phyloP scores from a whole-genome alignment of 2,888 invertebrate genomes.

The Diaphora mendica region DNA sequence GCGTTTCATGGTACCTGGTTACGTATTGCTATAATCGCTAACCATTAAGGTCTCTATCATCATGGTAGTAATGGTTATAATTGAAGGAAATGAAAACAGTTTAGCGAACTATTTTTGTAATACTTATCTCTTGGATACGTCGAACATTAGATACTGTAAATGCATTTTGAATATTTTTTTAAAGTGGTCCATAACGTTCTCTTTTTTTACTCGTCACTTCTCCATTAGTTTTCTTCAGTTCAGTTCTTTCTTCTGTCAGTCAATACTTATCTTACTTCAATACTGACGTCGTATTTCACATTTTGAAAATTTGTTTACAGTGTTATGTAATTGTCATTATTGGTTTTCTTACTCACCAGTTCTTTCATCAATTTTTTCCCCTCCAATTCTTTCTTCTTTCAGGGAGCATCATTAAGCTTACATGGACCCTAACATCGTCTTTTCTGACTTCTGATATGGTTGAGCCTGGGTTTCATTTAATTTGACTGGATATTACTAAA shows the following conservation, averaged over 20 bases:
- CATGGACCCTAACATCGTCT: neutral
- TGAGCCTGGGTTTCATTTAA: no score
- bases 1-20: conserved; percentile 44
- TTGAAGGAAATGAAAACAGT: conserved; percentile 38
- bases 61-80: conserved; percentile 34
- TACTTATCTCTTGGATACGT: conserved; percentile 8
- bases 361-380: neutral
- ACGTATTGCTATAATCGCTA: conserved; percentile 35
- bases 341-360: neutral
- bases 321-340: neutral
- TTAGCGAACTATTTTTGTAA: conserved; percentile 30
- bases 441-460: no score
- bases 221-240: neutral
- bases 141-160: neutral
- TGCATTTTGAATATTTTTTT: neutral
- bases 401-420: neutral
- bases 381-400: no score
- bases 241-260: neutral
- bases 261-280: no score
- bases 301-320: neutral
- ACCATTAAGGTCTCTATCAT: conserved; percentile 41
- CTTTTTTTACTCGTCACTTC: neutral
- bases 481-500: no score
- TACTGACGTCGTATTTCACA: no score
- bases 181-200: neutral